phyloP scores from a whole-genome alignment of 2,888 invertebrate genomes.

The Dryobota labecula region DNA sequence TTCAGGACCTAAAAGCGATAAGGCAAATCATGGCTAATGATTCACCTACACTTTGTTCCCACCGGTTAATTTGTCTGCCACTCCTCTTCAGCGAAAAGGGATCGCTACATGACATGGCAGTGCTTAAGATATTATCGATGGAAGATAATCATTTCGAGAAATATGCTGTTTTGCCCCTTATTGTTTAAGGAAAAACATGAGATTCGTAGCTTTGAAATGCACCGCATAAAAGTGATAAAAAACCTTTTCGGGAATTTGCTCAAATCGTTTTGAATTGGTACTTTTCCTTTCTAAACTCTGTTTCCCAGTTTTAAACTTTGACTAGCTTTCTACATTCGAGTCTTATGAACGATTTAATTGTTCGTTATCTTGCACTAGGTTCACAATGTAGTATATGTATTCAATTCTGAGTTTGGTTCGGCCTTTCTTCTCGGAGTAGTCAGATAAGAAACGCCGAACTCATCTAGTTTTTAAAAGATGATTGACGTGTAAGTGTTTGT shows the following conservation, averaged over 20 bases:
- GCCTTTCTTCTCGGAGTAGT: too few relatives aligned
- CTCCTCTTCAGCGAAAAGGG: slow-evolving; percentile 76
- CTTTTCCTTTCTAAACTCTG: neutral
- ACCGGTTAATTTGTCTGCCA: slow-evolving; percentile 72
- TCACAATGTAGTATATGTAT: too few relatives aligned
- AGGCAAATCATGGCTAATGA: slow-evolving; percentile 86
- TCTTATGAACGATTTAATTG: neutral
- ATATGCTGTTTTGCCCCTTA: slow-evolving; percentile 57
- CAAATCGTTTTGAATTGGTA: neutral
- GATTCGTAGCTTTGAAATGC: slow-evolving; percentile 32
- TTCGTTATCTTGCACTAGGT: neutral
- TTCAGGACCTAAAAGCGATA: slow-evolving; percentile 80
- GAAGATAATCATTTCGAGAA: slow-evolving; percentile 70
- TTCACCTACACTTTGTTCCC: slow-evolving; percentile 77
- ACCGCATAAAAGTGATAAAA: slow-evolving; percentile 10
- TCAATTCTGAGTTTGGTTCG: too few relatives aligned
- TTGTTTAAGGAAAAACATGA: slow-evolving; percentile 57
- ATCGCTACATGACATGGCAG: slow-evolving; percentile 71
- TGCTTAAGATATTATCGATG: slow-evolving; percentile 76
- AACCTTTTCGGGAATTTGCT: neutral
- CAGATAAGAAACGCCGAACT: too few relatives aligned
- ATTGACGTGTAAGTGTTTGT: too few relatives aligned
- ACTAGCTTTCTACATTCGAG: neutral
- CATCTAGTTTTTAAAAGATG: too few relatives aligned
- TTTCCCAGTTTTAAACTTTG: neutral